A percentile compares a stretch with the other conserved stretches of the same genome.
Evolutionary conservation across 2,888 invertebrate genomes (phyloP).

Genomic region (Oxycera nigricornis): DNA sequence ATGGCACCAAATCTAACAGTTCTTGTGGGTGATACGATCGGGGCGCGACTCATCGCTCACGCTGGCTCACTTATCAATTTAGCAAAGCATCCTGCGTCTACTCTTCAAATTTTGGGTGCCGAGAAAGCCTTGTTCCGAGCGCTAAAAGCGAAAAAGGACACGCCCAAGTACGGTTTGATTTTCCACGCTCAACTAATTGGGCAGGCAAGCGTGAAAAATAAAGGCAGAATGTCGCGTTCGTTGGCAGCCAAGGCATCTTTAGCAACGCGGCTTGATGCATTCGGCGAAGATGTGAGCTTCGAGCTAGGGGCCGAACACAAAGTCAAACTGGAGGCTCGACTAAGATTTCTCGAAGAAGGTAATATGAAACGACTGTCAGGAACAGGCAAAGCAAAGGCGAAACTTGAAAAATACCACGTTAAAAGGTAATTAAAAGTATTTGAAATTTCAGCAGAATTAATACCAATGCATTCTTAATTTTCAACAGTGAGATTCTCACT

Average conservation of each 20-base stretch:
- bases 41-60: conserved; percentile 94
- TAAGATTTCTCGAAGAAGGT: conserved; percentile 85
- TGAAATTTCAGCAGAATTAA: too few species aligned
- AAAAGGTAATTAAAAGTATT: conserved; percentile 54
- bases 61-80: conserved; percentile 96
- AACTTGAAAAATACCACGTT: conserved; percentile 91
- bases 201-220: conserved; percentile 86
- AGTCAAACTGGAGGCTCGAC: conserved; percentile 82
- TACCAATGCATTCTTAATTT: too few species aligned
- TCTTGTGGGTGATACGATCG: conserved; percentile 95
- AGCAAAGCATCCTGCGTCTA: conserved; percentile 98
- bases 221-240: conserved; percentile 95
- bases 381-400: conserved; percentile 85
- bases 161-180: conserved; percentile 98
- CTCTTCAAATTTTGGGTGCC: conserved; percentile 93
- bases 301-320: conserved; percentile 90
- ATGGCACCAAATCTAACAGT: conserved; percentile 97
- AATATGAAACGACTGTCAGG: conserved; percentile 84
- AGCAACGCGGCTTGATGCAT: conserved; percentile 90
- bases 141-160: conserved; percentile 95
- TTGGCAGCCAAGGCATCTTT: conserved; percentile 95
- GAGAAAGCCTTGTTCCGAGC: conserved; percentile 98
- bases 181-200: conserved; percentile 95
- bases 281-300: conserved; percentile 86
- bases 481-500: conserved; percentile 74